These are phyloP conservation scores for Chironex yamaguchii DNA, from an alignment of 30 jellyfish, hydroid and myxozoan genomes.

Conservation along the genomic window DNA sequence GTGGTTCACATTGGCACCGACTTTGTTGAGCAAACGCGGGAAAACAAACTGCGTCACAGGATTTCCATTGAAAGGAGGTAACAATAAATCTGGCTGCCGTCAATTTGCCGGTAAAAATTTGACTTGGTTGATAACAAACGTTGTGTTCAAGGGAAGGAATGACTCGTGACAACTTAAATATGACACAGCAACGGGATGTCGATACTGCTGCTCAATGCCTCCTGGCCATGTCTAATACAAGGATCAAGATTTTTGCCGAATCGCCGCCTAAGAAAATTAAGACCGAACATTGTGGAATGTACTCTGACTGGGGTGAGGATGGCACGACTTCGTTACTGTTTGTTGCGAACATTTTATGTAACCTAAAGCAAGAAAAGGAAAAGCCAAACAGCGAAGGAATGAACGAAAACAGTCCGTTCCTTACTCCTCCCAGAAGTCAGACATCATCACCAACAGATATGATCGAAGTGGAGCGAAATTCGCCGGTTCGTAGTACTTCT, in stretches of 20 bases:
- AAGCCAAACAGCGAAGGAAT: constrained; percentile 7
- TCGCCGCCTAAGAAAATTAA: background rate
- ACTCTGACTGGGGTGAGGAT: constrained; percentile 36
- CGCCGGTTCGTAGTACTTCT: constrained; percentile 49
- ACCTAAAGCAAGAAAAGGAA: constrained; percentile 77
- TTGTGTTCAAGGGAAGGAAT: constrained; percentile 50
- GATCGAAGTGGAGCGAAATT: constrained; percentile 52
- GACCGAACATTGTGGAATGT: constrained; percentile 4
- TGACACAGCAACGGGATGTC: constrained; percentile 66
- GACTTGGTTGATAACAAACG: background rate
- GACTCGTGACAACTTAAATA: constrained; percentile 38
- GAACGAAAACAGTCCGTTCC: constrained; percentile 82
- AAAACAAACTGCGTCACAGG: background rate
- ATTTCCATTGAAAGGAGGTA: background rate
- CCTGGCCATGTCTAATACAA: constrained; percentile 79
- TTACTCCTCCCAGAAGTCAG: constrained; percentile 97
- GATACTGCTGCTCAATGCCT: constrained; percentile 85
- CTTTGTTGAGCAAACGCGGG: constrained; percentile 7
- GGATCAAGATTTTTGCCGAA: background rate
- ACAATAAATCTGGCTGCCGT: constrained; percentile 10
- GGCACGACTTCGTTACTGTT: constrained; percentile 39
- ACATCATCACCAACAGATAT: constrained; percentile 96
- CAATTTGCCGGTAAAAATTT: constrained; percentile 26
- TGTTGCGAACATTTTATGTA: constrained; percentile 89
- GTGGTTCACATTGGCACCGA: background rate